Conservation (phyloP, 2,888 invertebrate species). For the Macropis europaea region DNA sequence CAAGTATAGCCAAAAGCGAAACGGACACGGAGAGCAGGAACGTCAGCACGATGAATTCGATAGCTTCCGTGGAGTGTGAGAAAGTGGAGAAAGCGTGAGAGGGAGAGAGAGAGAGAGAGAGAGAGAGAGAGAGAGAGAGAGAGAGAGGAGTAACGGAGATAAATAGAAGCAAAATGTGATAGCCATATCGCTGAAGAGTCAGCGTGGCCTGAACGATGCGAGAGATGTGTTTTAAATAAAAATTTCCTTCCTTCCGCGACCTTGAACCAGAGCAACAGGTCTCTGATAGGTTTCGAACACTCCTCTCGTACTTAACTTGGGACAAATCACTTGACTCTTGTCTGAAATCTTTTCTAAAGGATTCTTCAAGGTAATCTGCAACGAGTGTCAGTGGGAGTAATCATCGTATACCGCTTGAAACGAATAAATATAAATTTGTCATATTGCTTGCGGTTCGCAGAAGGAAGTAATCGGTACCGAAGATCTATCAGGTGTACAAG, state of each 20-base stretch:
- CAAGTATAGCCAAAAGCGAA: constrained; percentile 69
- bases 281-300: constrained; percentile 34
- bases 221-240: constrained; percentile 39
- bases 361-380: neutral
- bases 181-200: constrained; percentile 68
- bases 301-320: constrained; percentile 60
- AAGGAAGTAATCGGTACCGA: constrained; percentile 7
- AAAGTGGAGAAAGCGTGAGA: constrained; percentile 71
- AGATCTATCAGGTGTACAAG: constrained; percentile 8
- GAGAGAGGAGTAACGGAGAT: constrained; percentile 4
- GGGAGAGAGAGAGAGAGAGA: constrained; percentile 1
- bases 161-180: constrained; percentile 73
- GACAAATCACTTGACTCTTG: constrained; percentile 23
- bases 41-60: constrained; percentile 63
- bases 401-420: neutral
- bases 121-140: constrained; percentile 44
- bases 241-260: neutral
- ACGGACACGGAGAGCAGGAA: constrained; percentile 65
- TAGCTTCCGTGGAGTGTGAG: constrained; percentile 65
- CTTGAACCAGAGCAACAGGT: constrained; percentile 9
- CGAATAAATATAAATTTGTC: too few relatives aligned
- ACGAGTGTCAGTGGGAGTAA: neutral
- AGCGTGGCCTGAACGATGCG: constrained; percentile 65
- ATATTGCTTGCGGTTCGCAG: constrained; percentile 3
- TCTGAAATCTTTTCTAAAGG: constrained; percentile 4